These are phyloP conservation scores for Heteromormyrus szaboi DNA, from an alignment of 2,797 vertebrate species.

Conservation along the genomic window DNA sequence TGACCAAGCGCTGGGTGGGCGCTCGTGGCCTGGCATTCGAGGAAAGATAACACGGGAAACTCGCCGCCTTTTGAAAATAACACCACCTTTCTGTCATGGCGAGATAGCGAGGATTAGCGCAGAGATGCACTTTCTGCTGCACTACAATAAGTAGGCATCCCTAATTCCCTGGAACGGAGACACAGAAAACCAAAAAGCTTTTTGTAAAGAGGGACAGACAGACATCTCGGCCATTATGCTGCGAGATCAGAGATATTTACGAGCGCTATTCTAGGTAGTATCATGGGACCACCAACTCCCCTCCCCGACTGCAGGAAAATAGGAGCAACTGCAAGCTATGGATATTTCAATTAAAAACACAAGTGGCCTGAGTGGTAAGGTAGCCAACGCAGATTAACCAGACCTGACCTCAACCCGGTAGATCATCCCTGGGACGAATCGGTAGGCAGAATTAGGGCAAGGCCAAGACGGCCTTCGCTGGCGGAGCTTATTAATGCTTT, in stretches of 20 bases:
- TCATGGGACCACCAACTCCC: neutral
- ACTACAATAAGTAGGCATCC: neutral
- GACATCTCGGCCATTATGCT: slow-evolving; percentile 6
- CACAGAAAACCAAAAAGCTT: neutral
- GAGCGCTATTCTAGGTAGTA: neutral
- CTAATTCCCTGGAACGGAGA: neutral
- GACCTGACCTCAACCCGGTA: neutral
- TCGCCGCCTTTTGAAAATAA: neutral
- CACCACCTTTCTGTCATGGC: neutral
- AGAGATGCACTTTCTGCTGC: neutral
- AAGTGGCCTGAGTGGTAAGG: neutral
- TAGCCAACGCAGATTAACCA: neutral
- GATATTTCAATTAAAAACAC: neutral
- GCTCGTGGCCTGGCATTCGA: neutral
- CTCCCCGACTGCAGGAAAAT: neutral
- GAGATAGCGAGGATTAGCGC: neutral
- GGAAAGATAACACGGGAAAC: neutral
- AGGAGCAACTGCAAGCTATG: neutral
- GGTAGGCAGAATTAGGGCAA: neutral
- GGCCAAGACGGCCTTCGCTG: neutral
- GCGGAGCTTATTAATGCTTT: neutral
- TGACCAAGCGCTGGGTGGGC: neutral
- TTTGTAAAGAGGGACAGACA: slow-evolving; percentile 1
- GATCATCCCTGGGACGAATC: neutral
- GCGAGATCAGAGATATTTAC: slow-evolving; percentile 6